Evolutionary conservation across 64 coral and sea anemone genomes (phyloP), one percentile per base, ranked within the genome.

Genomic region (Montipora cactus): DNA sequence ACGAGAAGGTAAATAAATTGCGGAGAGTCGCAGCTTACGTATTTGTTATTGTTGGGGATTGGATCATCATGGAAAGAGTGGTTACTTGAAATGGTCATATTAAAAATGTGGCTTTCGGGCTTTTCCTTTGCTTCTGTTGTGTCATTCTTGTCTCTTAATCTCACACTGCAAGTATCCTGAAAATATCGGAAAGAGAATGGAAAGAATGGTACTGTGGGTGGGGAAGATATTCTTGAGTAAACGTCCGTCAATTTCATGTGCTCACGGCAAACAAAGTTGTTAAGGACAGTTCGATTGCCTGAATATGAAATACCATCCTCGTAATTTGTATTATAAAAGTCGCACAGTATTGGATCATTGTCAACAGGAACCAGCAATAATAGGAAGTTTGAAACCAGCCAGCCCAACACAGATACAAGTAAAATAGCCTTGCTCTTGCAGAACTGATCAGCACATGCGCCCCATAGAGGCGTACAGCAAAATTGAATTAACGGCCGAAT

Each of bases 401-500:
- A 99, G 20, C 98, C 95, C 52, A 90, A 57, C 12, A 99, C 89
- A 21, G 95, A 96, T 80, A 99, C 70, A 9, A 99, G 89, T 12
- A 99, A 75, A n/a, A 99, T 94, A 14, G 47, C 79, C 68, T 99
- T 99, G 12, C 79, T 95, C 70, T 92, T 94, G 28, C 85, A 78
- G 67, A 92, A 99, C 45, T 52, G 93, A 66, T 99, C 98, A 2
- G 98, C 95, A 55, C 87, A 94, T 92, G 71, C 92, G 14, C 95
- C 98, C 98, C 98, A 99, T 7, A 99, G 55, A 47, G 98, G 98
- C 5, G 92, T 94, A 7, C 72, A 84, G n/a, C 90, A 81, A 53
- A 96, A 99, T 89, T 99, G 98, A 20, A 99, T 92, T 45, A 99
- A 85, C 0, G 98, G 98, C 7, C 98, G 89, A 22, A 96, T 69